Percentiles rank a stretch among this genome's conserved stretches.
Evolutionary conservation across 2,888 invertebrate species (phyloP).

Genomic region (Colletes collaris): DNA sequence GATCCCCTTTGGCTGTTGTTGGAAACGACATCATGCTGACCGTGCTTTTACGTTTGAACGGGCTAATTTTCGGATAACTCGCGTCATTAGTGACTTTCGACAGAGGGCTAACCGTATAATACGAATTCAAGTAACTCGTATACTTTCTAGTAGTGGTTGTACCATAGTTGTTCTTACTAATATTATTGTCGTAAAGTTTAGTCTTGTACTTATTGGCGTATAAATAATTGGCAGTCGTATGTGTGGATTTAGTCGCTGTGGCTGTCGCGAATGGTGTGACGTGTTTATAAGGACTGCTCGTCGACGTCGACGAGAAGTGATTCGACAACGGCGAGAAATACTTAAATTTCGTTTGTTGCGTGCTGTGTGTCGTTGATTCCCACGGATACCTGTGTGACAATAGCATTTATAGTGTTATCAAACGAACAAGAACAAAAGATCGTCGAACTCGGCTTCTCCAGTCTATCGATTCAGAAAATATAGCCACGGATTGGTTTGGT

Average conservation of each 20-base stretch:
- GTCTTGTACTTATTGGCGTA: slow-evolving; percentile 70
- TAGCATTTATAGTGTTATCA: slow-evolving; percentile 50
- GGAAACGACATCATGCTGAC: slow-evolving; percentile 69
- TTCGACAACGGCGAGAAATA: slow-evolving; percentile 72
- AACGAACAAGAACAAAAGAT: background rate
- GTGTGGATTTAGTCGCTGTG: slow-evolving; percentile 67
- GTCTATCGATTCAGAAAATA: background rate
- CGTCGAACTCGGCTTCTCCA: background rate
- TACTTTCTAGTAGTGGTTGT: slow-evolving; percentile 68
- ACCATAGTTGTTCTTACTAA: slow-evolving; percentile 36
- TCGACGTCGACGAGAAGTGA: slow-evolving; percentile 58
- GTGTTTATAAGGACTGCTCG: slow-evolving; percentile 54
- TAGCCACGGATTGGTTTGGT: too few relatives aligned
- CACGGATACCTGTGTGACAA: slow-evolving; percentile 78
- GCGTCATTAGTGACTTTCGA: slow-evolving; percentile 74
- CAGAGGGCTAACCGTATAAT: slow-evolving; percentile 64
- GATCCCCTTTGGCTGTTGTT: slow-evolving; percentile 74
- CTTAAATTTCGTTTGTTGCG: slow-evolving; percentile 73
- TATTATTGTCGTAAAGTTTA: slow-evolving; percentile 41
- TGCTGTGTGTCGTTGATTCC: slow-evolving; percentile 79
- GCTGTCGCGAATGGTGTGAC: slow-evolving; percentile 60
- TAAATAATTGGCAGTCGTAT: slow-evolving; percentile 73
- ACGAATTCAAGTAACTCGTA: slow-evolving; percentile 68
- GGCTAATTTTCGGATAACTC: slow-evolving; percentile 77
- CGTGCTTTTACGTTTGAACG: slow-evolving; percentile 78